Percentiles rank a stretch among this genome's conserved stretches.
Conservation (phyloP, 2,888 invertebrate genomes). For the Bugula neritina region DNA sequence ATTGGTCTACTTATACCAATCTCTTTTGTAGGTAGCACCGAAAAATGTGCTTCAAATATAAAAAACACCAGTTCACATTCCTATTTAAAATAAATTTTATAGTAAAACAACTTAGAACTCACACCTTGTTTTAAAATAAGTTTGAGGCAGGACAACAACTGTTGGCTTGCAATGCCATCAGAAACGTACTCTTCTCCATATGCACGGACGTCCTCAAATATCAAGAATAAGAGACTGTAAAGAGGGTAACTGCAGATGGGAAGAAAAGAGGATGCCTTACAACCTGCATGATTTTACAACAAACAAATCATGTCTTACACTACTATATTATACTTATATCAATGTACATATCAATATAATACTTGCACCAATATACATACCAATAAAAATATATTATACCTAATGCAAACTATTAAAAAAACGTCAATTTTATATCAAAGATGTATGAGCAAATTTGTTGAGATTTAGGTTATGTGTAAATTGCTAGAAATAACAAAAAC, state of each 20-base stretch:
- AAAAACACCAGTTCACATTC: no score
- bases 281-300: no score
- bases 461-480: no score
- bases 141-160: constrained; percentile 11
- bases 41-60: no score
- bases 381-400: background rate
- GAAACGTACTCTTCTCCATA: constrained; percentile 21
- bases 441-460: no score
- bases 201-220: background rate
- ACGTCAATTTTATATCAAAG: no score
- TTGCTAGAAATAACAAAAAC: no score
- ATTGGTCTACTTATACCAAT: no score
- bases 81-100: no score
- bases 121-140: constrained; percentile 12
- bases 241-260: constrained; percentile 17
- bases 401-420: background rate
- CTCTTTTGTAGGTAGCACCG: no score
- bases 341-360: background rate
- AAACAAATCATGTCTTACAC: no score
- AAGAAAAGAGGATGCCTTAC: background rate
- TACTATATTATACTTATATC: background rate
- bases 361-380: no score
- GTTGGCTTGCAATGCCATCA: background rate
- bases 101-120: background rate
- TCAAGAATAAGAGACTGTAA: background rate